Conservation (phyloP, 2,888 invertebrate genomes). For the Pegoplata infirma region DNA sequence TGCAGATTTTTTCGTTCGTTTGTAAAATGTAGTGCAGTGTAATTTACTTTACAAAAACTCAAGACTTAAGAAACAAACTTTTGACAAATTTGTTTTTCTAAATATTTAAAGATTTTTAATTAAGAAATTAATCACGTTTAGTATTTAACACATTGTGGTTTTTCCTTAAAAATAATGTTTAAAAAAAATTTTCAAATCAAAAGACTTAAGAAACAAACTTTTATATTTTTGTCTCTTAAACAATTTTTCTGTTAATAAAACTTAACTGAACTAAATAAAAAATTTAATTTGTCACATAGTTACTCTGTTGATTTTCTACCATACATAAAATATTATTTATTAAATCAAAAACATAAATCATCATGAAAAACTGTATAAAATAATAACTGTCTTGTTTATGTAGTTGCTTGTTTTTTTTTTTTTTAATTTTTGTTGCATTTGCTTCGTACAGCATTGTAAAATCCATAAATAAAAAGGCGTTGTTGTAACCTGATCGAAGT, state of each 20-base stretch:
- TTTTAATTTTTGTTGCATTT: slow-evolving; percentile 20
- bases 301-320: background rate
- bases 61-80: too few relatives aligned
- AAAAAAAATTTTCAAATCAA: too few relatives aligned
- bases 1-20: background rate
- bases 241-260: too few relatives aligned
- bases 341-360: slow-evolving; percentile 57
- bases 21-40: too few relatives aligned
- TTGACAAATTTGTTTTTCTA: too few relatives aligned
- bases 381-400: slow-evolving; percentile 56
- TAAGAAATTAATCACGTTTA: too few relatives aligned
- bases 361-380: slow-evolving; percentile 42
- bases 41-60: too few relatives aligned
- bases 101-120: too few relatives aligned
- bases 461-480: slow-evolving; percentile 60
- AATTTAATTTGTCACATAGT: background rate
- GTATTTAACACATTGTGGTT: too few relatives aligned
- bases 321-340: background rate
- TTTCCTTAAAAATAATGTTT: too few relatives aligned
- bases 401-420: background rate
- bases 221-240: too few relatives aligned
- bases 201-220: slow-evolving; percentile 8
- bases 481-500: slow-evolving; percentile 61
- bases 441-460: slow-evolving; percentile 51
- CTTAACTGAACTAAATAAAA: background rate